Evolutionary conservation across 2,888 invertebrate species (phyloP), one percentile per base, ranked within the genome.

Genomic region (Galeopsomyia nigrocyanea): DNA sequence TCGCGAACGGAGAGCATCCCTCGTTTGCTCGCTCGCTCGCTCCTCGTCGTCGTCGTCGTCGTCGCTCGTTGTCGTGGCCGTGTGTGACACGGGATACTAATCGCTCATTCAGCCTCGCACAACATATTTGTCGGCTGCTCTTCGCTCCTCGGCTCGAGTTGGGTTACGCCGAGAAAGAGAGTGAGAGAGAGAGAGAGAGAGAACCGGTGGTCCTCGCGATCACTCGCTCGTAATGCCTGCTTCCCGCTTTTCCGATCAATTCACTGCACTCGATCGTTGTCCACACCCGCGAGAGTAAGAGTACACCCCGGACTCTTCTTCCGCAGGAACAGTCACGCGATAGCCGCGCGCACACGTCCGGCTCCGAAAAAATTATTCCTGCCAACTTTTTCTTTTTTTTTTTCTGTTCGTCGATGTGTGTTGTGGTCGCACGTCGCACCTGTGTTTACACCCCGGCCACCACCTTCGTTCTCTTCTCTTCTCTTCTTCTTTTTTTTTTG

Each of bases 191-290:
- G 58, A 61, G 56, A 68, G 65, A 57, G 53, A 55, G 63, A 39
- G 39, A 74, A 69, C 53, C 53, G 53, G 19, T 53, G 17, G 17
- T 53, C 77, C 79, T 39, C 71, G 76, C 74, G 85, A 83, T 86
- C 86, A 84, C 79, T 86, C 78, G 83, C 79, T 85, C 82, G 85
- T 84, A 85, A 85, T 86, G 86, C 86, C 86, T 85, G 78, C 78
- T 73, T 71, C 21, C 63, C 73, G 72, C 56, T 71, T 71, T 67
- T 67, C 67, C 71, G 51, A 51, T 17, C 16, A 10, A 3, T 10
- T 39, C 39, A 1, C 39, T 3, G 39, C 39, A 7, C 31, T 31
- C 31, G 31, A 3, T 31, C 31, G 31, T 31, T 31, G 31, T 5
- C 31, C 7, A 31, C 7, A 31, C 31, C 31, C 31, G 13, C 39